Conservation (phyloP, 2,113 vertebrate species). For the Bagarius yarrelli region DNA sequence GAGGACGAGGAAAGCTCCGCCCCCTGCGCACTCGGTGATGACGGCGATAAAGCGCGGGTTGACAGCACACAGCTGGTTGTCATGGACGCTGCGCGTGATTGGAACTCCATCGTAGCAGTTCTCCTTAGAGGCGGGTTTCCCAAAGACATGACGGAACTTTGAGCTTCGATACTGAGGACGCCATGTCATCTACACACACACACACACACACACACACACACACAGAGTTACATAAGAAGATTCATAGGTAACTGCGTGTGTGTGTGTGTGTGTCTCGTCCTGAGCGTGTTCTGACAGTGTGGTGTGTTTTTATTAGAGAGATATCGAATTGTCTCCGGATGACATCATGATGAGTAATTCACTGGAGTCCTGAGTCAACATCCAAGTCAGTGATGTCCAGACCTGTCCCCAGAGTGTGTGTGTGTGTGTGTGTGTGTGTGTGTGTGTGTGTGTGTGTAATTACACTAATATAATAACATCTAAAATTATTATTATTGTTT, state of each 20-base stretch:
- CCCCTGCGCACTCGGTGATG: conserved; percentile 86
- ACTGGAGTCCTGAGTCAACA: not conserved
- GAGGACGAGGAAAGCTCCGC: conserved; percentile 87
- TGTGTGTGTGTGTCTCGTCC: not conserved
- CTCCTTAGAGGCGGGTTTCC: conserved; percentile 81
- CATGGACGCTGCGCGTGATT: conserved; percentile 86
- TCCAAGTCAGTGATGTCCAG: not conserved
- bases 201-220: conserved; percentile 4
- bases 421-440: not conserved
- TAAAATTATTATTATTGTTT: too few relatives aligned
- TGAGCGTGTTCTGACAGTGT: not conserved
- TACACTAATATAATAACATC: too few relatives aligned
- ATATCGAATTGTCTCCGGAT: not conserved
- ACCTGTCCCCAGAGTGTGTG: not conserved
- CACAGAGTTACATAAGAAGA: not conserved
- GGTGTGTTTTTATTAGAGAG: not conserved
- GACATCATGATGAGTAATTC: not conserved
- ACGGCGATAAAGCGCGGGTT: conserved; percentile 91
- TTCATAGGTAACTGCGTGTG: not conserved
- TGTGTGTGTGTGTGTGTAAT: too few relatives aligned
- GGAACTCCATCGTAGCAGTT: conserved; percentile 85
- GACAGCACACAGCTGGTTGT: conserved; percentile 89
- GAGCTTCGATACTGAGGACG: conserved; percentile 82
- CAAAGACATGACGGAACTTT: conserved; percentile 89
- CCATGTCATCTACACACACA: conserved; percentile 85